These are phyloP conservation scores for Haemorhous mexicanus DNA, from an alignment of 2,113 vertebrate genomes.

Conservation along the genomic window DNA sequence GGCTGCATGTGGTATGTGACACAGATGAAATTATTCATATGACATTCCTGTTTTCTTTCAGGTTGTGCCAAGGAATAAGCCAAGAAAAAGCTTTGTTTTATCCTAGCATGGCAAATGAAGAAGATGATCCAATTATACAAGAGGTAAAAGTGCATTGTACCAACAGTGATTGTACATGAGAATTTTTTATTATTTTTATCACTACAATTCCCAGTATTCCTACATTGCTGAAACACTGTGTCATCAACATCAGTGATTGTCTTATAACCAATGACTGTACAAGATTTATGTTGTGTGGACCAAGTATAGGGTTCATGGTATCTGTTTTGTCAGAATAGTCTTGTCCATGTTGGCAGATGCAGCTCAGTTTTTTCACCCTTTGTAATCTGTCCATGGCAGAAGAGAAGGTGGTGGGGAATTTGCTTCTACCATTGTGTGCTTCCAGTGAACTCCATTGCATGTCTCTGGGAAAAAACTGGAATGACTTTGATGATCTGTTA, in stretches of 20 bases:
- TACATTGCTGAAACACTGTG: not conserved
- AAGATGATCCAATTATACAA: conserved; percentile 96
- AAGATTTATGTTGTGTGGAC: not conserved
- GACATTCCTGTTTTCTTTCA: conserved; percentile 54
- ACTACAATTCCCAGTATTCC: not conserved
- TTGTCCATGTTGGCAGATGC: not conserved
- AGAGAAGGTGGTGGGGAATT: not conserved
- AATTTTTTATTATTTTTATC: not conserved
- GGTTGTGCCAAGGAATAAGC: conserved; percentile 5
- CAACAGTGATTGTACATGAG: not conserved
- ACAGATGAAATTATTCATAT: not conserved
- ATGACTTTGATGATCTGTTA: not conserved
- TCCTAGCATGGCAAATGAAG: conserved; percentile 95
- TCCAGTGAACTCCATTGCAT: not conserved
- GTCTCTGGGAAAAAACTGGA: not conserved
- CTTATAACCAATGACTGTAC: not conserved
- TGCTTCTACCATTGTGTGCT: not conserved
- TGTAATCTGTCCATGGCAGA: not conserved
- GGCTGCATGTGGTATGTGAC: not conserved
- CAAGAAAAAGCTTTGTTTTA: conserved; percentile 5
- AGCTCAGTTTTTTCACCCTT: not conserved
- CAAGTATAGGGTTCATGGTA: not conserved
- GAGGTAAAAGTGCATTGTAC: conserved; percentile 79
- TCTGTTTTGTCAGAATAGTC: not conserved
- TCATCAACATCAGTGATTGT: not conserved